Conservation (phyloP, 2,113 vertebrate species). For the Clarias gariepinus region DNA sequence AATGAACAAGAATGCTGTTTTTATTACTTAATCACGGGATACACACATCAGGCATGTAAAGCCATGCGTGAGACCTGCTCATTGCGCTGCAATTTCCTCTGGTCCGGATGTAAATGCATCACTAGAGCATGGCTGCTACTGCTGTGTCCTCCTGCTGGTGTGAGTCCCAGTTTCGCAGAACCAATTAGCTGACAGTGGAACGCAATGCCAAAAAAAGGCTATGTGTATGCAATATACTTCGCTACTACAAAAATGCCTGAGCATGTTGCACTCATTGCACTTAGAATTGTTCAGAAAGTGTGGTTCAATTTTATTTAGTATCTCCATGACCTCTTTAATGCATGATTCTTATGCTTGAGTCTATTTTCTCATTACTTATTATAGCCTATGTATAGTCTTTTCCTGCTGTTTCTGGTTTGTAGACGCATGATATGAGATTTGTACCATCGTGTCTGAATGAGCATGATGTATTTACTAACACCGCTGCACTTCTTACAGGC, state of each 20-base stretch:
- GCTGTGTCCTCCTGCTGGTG: slow-evolving; percentile 47
- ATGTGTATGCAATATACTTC: background rate
- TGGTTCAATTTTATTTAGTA: background rate
- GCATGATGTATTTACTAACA: background rate
- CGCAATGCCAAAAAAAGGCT: slow-evolving; percentile 10
- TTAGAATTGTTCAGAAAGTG: background rate
- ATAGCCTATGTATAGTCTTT: background rate
- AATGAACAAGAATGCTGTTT: background rate
- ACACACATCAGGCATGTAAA: background rate
- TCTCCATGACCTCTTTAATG: too few species aligned
- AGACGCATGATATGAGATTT: background rate
- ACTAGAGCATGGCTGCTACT: slow-evolving; percentile 29
- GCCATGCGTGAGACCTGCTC: slow-evolving; percentile 43
- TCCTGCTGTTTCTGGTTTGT: background rate
- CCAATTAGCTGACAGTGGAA: slow-evolving; percentile 59
- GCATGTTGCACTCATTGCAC: background rate
- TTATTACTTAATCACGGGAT: background rate
- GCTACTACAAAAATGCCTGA: background rate
- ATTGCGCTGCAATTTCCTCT: slow-evolving; percentile 15
- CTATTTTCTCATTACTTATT: background rate
- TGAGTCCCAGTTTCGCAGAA: slow-evolving; percentile 50
- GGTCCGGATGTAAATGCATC: slow-evolving; percentile 6
- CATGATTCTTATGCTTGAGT: background rate
- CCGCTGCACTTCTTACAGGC: slow-evolving; percentile 60
- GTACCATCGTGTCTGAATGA: background rate